Evolutionary conservation across 2,888 invertebrate genomes (phyloP).

Genomic region (Drosophila putrida): DNA sequence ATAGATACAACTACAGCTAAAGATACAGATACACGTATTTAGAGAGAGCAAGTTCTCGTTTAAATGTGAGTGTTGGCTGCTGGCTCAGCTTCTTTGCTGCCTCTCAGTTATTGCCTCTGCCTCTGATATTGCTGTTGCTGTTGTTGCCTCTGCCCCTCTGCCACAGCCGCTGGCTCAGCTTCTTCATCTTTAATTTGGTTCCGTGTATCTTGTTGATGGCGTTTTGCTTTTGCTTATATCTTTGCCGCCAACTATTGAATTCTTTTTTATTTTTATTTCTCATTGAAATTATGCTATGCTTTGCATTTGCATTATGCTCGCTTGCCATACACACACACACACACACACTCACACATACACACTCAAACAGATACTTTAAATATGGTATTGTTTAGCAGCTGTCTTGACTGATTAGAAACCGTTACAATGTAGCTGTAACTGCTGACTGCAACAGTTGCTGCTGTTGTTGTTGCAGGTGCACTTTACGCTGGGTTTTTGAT

Average conservation of each 20-base stretch:
- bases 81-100: constrained; percentile 58
- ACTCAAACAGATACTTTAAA: not conserved
- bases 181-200: constrained; percentile 81
- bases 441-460: constrained; percentile 1
- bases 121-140: constrained; percentile 1
- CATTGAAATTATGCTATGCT: constrained; percentile 76
- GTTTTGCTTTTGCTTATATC: constrained; percentile 78
- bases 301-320: constrained; percentile 69
- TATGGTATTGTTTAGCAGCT: constrained; percentile 27
- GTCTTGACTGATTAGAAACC: constrained; percentile 37
- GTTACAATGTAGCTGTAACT: constrained; percentile 47
- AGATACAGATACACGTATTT: constrained; percentile 13
- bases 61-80: constrained; percentile 31
- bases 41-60: not conserved
- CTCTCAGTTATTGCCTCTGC: constrained; percentile 16
- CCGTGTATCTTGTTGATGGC: constrained; percentile 81
- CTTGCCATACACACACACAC: constrained; percentile 35
- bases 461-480: constrained; percentile 52
- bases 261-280: constrained; percentile 32
- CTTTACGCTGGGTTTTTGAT: constrained; percentile 30
- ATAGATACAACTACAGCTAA: constrained; percentile 43
- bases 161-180: constrained; percentile 57
- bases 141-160: constrained; percentile 19
- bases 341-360: constrained; percentile 15
- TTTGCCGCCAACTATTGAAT: constrained; percentile 67